These are phyloP conservation scores for Chloropsis hardwickii DNA, from an alignment of 2,113 vertebrate species.

Conservation along the genomic window DNA sequence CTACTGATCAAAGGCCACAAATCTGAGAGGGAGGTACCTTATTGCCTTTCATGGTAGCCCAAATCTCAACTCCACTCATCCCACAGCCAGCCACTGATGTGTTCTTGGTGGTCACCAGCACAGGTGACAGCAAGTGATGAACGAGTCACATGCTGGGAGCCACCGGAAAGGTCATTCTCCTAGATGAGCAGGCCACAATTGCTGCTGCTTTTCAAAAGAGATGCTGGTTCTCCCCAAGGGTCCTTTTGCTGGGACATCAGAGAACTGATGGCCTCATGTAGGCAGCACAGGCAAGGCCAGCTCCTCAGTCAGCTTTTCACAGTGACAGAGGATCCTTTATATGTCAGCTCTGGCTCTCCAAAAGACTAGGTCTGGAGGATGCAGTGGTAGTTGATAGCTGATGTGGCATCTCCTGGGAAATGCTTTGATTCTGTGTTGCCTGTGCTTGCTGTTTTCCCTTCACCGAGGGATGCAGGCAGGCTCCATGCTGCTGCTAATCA, in stretches of 20 bases:
- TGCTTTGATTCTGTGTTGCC: neutral
- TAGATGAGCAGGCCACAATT: neutral
- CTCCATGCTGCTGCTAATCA: neutral
- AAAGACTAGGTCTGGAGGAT: neutral
- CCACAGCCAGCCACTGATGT: neutral
- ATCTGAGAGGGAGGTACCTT: neutral
- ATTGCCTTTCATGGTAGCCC: neutral
- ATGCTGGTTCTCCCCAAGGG: neutral
- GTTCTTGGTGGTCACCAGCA: neutral
- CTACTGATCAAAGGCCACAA: neutral
- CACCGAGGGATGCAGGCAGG: neutral
- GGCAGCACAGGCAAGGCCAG: neutral
- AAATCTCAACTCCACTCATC: neutral
- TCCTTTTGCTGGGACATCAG: neutral
- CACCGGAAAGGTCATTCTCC: neutral
- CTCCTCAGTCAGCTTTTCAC: neutral
- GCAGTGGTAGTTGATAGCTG: neutral
- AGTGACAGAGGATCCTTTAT: neutral
- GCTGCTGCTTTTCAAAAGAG: neutral
- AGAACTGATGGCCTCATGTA: neutral
- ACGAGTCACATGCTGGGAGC: accelerated
- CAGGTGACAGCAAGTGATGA: neutral
- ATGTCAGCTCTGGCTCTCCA: neutral
- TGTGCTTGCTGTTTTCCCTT: neutral
- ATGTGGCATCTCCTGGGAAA: neutral